These are phyloP conservation scores for Leptothorax acervorum DNA, from an alignment of 2,888 invertebrate species.

Conservation along the genomic window DNA sequence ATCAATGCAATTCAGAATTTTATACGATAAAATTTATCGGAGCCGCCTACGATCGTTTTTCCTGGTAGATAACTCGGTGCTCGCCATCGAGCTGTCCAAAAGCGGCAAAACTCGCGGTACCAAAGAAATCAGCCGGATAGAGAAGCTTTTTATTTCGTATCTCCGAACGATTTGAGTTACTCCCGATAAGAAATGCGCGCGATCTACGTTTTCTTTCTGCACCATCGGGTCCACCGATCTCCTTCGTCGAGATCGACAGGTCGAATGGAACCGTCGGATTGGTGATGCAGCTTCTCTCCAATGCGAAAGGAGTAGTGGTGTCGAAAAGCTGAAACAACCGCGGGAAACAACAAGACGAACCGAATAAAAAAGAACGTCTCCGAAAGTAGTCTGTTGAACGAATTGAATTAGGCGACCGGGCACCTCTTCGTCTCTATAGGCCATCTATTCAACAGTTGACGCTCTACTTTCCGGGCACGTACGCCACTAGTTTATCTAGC, in stretches of 20 bases:
- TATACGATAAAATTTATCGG: conserved; percentile 4
- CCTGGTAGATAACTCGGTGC: conserved; percentile 1
- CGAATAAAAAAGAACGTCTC: conserved; percentile 55
- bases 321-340: conserved; percentile 51
- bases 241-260: conserved; percentile 50
- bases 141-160: conserved; percentile 30
- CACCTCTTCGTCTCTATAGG: conserved; percentile 76
- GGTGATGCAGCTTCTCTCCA: background rate
- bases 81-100: background rate
- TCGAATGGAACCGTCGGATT: conserved; percentile 39
- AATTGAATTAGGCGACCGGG: conserved; percentile 81
- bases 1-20: background rate
- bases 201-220: conserved; percentile 12
- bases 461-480: conserved; percentile 78
- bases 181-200: conserved; percentile 41
- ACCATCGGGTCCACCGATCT: conserved; percentile 5
- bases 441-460: conserved; percentile 81
- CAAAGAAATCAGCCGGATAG: conserved; percentile 1
- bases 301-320: background rate
- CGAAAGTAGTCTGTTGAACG: conserved; percentile 75
- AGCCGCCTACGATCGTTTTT: background rate
- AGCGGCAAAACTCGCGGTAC: background rate
- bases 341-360: conserved; percentile 57
- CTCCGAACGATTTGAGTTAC: conserved; percentile 3
- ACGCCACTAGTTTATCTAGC: conserved; percentile 58